A percentile compares a stretch with the other conserved stretches of the same genome.
Conservation (phyloP, 2,888 invertebrate species). For the Megaustenia siamemsis region DNA sequence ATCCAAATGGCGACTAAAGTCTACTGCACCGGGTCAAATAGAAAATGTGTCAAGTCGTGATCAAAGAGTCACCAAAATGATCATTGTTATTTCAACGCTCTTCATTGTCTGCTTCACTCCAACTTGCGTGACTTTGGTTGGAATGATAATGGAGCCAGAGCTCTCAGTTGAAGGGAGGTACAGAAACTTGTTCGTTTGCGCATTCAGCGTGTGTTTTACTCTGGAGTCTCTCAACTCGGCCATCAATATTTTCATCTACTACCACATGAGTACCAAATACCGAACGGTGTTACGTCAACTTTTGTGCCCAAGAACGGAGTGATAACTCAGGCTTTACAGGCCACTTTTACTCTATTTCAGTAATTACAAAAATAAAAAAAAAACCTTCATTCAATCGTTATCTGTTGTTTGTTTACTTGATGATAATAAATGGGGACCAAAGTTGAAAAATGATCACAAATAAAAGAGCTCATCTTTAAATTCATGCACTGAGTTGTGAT, state of each 20-base stretch:
- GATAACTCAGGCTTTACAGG: too few relatives aligned
- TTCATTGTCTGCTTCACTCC: conserved; percentile 26
- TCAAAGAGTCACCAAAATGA: conserved; percentile 13
- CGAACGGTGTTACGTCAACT: not conserved
- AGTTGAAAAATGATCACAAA: too few relatives aligned
- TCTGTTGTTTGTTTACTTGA: too few relatives aligned
- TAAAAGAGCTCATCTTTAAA: too few relatives aligned
- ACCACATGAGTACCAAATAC: conserved; percentile 2
- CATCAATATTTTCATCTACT: conserved; percentile 25
- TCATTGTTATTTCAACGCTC: not conserved
- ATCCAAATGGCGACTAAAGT: conserved; percentile 8
- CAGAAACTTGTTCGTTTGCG: conserved; percentile 3
- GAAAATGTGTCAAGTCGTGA: not conserved
- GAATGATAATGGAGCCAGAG: conserved; percentile 27
- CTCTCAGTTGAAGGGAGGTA: not conserved
- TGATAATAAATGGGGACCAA: too few relatives aligned
- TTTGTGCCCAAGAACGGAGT: too few relatives aligned
- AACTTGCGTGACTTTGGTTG: not conserved
- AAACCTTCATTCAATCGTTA: too few relatives aligned
- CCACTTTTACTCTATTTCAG: too few relatives aligned
- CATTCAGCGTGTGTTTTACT: not conserved
- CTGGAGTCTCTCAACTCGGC: conserved; percentile 7
- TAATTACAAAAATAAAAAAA: too few relatives aligned
- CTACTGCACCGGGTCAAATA: not conserved
- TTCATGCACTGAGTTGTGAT: too few relatives aligned